Evolutionary conservation across 1,140 invertebrate species (phyloP).

Genomic region (Cotesia glomerata): DNA sequence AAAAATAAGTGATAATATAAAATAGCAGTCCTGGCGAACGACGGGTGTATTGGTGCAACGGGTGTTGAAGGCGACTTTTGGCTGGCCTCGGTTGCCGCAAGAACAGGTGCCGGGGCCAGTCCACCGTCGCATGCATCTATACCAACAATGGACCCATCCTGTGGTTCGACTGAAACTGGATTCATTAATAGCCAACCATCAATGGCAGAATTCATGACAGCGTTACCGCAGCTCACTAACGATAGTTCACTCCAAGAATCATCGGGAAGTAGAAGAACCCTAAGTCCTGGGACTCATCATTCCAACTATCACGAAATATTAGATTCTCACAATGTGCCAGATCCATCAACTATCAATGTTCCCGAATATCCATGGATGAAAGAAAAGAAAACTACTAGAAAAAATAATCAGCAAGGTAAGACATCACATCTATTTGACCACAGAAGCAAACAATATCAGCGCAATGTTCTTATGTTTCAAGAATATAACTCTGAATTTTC

Average conservation of each 20-base stretch:
- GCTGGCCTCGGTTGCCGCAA: constrained; percentile 65
- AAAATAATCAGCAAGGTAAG: constrained; percentile 86
- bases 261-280: constrained; percentile 65
- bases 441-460: too few species aligned
- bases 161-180: constrained; percentile 75
- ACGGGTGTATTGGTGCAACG: constrained; percentile 43
- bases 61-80: constrained; percentile 61
- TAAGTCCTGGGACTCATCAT: constrained; percentile 67
- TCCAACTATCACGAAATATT: constrained; percentile 62
- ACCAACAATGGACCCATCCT: constrained; percentile 54
- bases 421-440: too few species aligned
- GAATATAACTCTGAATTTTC: too few species aligned
- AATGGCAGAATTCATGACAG: constrained; percentile 91
- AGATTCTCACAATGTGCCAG: constrained; percentile 68
- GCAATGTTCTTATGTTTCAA: too few species aligned
- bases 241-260: constrained; percentile 66
- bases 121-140: constrained; percentile 60
- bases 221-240: constrained; percentile 74
- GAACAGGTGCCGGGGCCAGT: constrained; percentile 59
- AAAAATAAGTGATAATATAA: background rate
- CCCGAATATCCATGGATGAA: constrained; percentile 98
- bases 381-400: constrained; percentile 93
- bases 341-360: constrained; percentile 74
- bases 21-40: constrained; percentile 57
- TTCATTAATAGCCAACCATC: constrained; percentile 92